phyloP scores from a whole-genome alignment of 23 tunicate species.

The Trididemnum miniatum region DNA sequence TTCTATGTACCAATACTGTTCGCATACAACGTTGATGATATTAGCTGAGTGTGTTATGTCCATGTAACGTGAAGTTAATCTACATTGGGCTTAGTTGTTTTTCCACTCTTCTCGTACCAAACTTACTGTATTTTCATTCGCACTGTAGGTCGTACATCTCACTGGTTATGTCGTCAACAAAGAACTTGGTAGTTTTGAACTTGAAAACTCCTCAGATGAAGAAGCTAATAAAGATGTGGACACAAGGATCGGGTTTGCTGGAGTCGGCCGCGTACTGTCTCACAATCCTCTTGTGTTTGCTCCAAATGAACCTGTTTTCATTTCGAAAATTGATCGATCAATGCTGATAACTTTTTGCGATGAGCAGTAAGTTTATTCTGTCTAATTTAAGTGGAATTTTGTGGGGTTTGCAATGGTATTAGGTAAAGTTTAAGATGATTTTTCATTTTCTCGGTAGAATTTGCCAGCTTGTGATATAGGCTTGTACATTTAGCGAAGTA shows the following conservation, averaged over 20 bases:
- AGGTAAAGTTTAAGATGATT: too few species aligned
- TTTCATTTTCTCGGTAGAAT: too few species aligned
- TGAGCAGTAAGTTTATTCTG: constrained; percentile 29
- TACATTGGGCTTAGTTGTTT: too few species aligned
- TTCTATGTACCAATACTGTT: too few species aligned
- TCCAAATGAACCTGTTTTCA: constrained; percentile 50
- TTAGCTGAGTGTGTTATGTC: too few species aligned
- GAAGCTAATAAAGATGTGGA: constrained; percentile 8
- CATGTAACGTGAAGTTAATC: too few species aligned
- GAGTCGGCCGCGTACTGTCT: constrained; percentile 40
- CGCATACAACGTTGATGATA: too few species aligned
- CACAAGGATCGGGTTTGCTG: constrained; percentile 38
- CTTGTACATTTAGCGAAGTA: too few species aligned
- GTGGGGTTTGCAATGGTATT: too few species aligned
- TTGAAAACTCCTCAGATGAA: background rate
- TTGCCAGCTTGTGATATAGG: too few species aligned
- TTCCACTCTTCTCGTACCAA: too few species aligned
- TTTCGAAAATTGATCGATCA: constrained; percentile 46
- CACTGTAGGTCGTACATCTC: constrained; percentile 49
- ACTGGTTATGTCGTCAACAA: constrained; percentile 26
- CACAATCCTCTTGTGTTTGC: constrained; percentile 36
- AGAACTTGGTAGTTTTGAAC: background rate
- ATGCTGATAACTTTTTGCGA: constrained; percentile 69
- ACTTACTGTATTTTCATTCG: background rate
- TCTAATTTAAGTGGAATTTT: too few species aligned